Evolutionary conservation across 2,888 invertebrate genomes (phyloP).

Genomic region (Tenodera sinensis): DNA sequence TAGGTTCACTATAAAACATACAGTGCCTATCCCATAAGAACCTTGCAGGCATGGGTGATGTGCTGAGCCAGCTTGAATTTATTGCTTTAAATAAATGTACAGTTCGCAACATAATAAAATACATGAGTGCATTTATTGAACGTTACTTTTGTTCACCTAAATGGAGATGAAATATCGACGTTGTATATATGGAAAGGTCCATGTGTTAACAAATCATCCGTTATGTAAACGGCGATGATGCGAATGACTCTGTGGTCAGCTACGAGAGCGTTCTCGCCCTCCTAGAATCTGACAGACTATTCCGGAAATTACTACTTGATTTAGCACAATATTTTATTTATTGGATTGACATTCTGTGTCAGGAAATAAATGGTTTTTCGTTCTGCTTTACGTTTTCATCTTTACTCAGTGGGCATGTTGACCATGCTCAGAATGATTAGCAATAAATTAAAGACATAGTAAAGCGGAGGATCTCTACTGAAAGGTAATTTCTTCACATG

Average conservation of each 20-base stretch:
- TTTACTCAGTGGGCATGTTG: neutral
- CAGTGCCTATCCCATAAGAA: too few species aligned
- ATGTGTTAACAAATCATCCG: neutral
- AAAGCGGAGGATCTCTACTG: too few species aligned
- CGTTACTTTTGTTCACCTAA: neutral
- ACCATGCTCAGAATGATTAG: neutral
- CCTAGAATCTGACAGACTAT: neutral
- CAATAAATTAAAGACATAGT: neutral
- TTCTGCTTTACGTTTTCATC: neutral
- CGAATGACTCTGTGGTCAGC: neutral
- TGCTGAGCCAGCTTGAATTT: too few species aligned
- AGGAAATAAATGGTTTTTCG: neutral
- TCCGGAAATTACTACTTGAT: neutral
- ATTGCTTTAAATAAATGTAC: neutral
- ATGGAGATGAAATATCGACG: neutral
- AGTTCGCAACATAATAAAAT: neutral
- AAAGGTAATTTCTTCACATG: too few species aligned
- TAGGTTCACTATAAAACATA: too few species aligned
- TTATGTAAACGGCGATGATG: neutral
- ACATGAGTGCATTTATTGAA: neutral
- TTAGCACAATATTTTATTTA: neutral
- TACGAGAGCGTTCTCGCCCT: neutral
- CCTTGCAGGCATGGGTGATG: too few species aligned
- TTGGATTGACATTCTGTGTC: neutral
- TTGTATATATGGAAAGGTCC: neutral